Evolutionary conservation across 2,888 invertebrate genomes (phyloP), one percentile per base, ranked within the genome.

Genomic region (Zhuqinia jingwanae): DNA sequence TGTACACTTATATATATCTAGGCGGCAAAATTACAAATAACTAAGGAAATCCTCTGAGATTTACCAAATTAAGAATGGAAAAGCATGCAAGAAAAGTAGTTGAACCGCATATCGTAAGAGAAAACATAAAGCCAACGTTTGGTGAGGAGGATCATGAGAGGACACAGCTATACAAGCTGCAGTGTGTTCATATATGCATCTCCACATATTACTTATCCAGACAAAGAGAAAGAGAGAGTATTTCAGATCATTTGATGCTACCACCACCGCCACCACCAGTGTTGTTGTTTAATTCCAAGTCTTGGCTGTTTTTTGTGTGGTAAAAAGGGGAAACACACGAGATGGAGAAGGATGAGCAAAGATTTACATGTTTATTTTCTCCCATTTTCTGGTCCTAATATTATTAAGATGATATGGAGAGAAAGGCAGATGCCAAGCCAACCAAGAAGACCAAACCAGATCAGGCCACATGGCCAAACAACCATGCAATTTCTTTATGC

Each of bases 321-420:
- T 73, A 73, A 70, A 73, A 56, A 15, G 76, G 56, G 50, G 22
- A 30, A 17, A 56, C 17, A 17, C 17, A 20, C 17, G 17, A 68
- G 25, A 70, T 70, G 8, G 10, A 27, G n/a, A 15, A 53, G 75
- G 30, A 75, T 75, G 75, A 36, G 36, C 56, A 73, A 22, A 53
- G 25, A 27, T 42, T 50, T 73, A 36, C 10, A 75, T 27, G 8
- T 10, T 17, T 56, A 30, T 78, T 47, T 17, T n/a, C 42, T 65
- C 25, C n/a, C 17, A 36, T 75, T n/a, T 75, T 22, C 56, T 53
- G 36, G 5, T 13, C 17, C 25, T 81, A 81, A 81, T 81, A 45
- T 81, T 81, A 81, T 73, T 81, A 81, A 42, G 81, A 81, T 70
- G 81, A 81, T 58, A 73, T 25, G 81, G n/a, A 70, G 58, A 42